A percentile compares a stretch with the other conserved stretches of the same genome.
These are phyloP conservation scores for Physella acuta DNA, from an alignment of 1,140 invertebrate genomes.

Conservation along the genomic window DNA sequence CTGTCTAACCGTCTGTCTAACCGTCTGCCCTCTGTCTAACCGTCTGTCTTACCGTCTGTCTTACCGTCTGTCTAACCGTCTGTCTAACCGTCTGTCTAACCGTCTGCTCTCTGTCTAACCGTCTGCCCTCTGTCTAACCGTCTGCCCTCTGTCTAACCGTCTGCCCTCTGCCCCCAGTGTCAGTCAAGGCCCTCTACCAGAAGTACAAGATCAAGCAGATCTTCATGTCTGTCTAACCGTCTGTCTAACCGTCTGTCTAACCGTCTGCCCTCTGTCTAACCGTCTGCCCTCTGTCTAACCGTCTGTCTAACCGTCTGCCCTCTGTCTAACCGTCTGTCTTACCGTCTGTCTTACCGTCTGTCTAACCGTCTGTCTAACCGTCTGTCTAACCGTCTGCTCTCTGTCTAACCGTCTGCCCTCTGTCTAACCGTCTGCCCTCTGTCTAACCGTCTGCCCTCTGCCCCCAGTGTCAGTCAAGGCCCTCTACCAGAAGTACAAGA, in stretches of 20 bases:
- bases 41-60: not conserved
- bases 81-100: not conserved
- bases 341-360: not conserved
- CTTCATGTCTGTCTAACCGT: conserved; percentile 18
- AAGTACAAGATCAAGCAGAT: not conserved
- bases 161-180: no score
- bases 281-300: no score
- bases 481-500: no score
- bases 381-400: not conserved
- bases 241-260: conserved; percentile 18
- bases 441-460: not conserved
- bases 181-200: no score
- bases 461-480: no score
- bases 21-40: conserved; percentile 6
- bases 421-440: not conserved
- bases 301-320: not conserved
- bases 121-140: not conserved
- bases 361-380: no score
- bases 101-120: not conserved
- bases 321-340: not conserved
- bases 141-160: not conserved
- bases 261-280: not conserved
- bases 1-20: not conserved
- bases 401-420: not conserved
- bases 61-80: not conserved